Evolutionary conservation across 2,888 invertebrate genomes (phyloP).

Genomic region (Choreutis nemorana): DNA sequence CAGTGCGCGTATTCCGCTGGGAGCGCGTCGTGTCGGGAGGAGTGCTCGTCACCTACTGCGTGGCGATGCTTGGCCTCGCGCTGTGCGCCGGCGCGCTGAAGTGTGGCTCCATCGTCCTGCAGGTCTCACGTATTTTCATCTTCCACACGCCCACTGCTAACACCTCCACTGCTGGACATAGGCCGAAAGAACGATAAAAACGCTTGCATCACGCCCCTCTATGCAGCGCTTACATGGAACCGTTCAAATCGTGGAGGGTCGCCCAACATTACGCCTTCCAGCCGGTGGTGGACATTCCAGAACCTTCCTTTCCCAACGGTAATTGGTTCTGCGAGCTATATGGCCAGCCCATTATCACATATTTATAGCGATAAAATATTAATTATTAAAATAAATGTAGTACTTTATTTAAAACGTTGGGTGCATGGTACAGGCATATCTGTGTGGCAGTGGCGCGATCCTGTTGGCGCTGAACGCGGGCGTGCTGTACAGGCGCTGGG

Average conservation of each 20-base stretch:
- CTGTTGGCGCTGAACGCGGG: constrained; percentile 28
- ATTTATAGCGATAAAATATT: background rate
- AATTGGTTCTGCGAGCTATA: no score
- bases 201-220: no score
- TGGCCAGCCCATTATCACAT: background rate
- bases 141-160: background rate
- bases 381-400: constrained; percentile 1
- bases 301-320: no score
- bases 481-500: constrained; percentile 31
- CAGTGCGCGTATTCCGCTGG: constrained; percentile 37
- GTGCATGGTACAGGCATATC: constrained; percentile 30
- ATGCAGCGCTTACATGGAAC: no score
- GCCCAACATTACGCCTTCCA: no score
- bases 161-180: background rate
- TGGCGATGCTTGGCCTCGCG: constrained; percentile 24
- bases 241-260: no score
- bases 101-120: constrained; percentile 19
- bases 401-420: constrained; percentile 3
- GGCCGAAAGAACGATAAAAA: no score
- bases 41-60: constrained; percentile 29
- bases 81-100: constrained; percentile 20
- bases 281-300: no score
- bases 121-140: constrained; percentile 18
- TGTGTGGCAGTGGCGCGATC: constrained; percentile 24
- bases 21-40: constrained; percentile 41